phyloP scores from a whole-genome alignment of 1,140 invertebrate genomes.

The Nilaparvata lugens region DNA sequence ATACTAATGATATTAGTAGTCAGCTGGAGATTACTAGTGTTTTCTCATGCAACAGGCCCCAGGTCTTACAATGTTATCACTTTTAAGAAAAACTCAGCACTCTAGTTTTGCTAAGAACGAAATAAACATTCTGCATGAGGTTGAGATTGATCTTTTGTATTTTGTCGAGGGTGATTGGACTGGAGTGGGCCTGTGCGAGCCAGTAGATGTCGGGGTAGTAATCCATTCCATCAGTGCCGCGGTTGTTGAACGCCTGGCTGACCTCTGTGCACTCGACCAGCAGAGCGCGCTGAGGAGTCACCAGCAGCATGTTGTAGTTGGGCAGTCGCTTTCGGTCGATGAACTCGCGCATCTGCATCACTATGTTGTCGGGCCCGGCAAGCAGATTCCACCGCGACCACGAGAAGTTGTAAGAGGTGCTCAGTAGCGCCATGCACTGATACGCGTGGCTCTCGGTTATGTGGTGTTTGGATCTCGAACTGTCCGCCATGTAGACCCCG shows the following conservation, averaged over 20 bases:
- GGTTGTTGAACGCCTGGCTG: slow-evolving; percentile 49
- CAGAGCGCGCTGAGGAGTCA: slow-evolving; percentile 49
- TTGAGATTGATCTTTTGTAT: slow-evolving; percentile 13
- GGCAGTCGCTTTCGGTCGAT: slow-evolving; percentile 43
- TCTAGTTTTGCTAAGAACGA: slow-evolving; percentile 17
- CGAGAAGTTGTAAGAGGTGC: slow-evolving; percentile 66
- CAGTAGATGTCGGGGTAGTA: slow-evolving; percentile 61
- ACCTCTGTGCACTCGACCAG: slow-evolving; percentile 61
- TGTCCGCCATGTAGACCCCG: slow-evolving; percentile 64
- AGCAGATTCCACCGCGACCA: slow-evolving; percentile 82
- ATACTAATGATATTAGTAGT: no score
- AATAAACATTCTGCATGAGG: slow-evolving; percentile 20
- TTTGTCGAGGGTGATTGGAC: slow-evolving; percentile 14
- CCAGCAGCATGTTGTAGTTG: slow-evolving; percentile 46
- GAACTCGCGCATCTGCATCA: slow-evolving; percentile 61
- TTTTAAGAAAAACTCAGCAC: slow-evolving; percentile 25
- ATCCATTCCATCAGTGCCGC: slow-evolving; percentile 43
- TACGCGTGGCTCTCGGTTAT: slow-evolving; percentile 70
- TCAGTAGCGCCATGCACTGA: slow-evolving; percentile 68
- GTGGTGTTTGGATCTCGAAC: slow-evolving; percentile 59
- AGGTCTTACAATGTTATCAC: no score
- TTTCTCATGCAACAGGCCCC: no score
- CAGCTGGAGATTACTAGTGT: no score
- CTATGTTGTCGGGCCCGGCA: slow-evolving; percentile 53
- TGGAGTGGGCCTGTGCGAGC: slow-evolving; percentile 35